These are phyloP conservation scores for Myanophis thanlyinensis DNA, from an alignment of 2,113 vertebrate species.

Conservation along the genomic window DNA sequence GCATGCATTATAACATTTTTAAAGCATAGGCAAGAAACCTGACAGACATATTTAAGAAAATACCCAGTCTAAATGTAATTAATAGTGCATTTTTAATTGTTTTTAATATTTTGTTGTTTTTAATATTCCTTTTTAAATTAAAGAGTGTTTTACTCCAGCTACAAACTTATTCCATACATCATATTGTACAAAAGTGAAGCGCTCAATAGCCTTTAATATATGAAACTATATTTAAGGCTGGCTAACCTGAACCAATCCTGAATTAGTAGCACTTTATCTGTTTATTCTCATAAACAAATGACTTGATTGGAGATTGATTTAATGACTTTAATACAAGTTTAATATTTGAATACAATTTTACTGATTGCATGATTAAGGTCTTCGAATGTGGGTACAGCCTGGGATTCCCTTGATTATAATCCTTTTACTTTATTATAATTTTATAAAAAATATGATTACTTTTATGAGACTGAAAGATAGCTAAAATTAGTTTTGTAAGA, in stretches of 20 bases:
- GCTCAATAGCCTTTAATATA: background rate
- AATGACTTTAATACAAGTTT: background rate
- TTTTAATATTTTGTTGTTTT: background rate
- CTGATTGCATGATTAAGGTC: background rate
- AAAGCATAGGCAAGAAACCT: background rate
- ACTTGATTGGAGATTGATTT: background rate
- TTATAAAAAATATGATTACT: background rate
- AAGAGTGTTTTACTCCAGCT: background rate
- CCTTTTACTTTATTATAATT: background rate
- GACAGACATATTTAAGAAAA: background rate
- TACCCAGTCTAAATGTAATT: background rate
- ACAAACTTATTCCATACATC: background rate
- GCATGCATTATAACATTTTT: background rate
- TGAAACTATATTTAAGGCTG: background rate
- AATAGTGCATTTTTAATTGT: background rate
- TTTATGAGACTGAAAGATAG: background rate
- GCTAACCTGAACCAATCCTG: background rate
- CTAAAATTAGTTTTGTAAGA: background rate
- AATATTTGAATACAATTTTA: background rate
- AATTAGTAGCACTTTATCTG: background rate
- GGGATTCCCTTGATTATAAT: background rate
- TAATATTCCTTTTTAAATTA: background rate
- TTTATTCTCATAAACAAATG: background rate
- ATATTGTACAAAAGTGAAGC: background rate
- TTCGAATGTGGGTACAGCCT: background rate